Base-by-base conservation (phyloP, 2,888 invertebrate species). In the Synergus laeviventris region DNA sequence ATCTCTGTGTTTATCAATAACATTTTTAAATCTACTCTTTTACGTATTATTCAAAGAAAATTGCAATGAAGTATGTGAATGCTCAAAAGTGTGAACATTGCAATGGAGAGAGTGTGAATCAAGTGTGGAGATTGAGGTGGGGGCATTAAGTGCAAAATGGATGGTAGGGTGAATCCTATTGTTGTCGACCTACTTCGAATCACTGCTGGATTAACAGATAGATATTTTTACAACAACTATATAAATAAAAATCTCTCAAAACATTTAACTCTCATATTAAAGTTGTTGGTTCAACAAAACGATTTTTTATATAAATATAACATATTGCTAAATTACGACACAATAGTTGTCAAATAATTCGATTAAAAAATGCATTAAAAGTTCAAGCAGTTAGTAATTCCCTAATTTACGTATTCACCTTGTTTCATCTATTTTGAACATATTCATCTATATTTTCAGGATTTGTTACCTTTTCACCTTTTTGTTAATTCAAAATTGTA, bases 151-250 rank as follows among this genome's bases (percentile, higher is more conserved):
- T 78, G 78, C 66, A 74, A 77, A 61, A 78, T 70, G 76, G 79
- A 81, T 81, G 82, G 77, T 76, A 61, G 78, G 54, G 54, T 70
- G 60, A 81, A 76, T 80, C 81, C 83, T 82, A 88, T 88, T 88
- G 88, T 88, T 86, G 86, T 83, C 87, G 87, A 86, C 85, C 88
- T 85, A 86, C 85, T 88, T 88, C 81, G 83, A 83, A 83, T 79
- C 83, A 84, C 86, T 84, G 82, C 76, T 84, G 87, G 87, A 88
- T 88, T 88, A 88, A 88, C 86, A 84, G 88, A 88, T 86, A 84
- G 84, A 84, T 83, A 81, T 81, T 80, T 80, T 81, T 84, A 79
- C 83, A 84, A 82, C 81, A 78, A 79, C 78, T 31, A 31, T 31
- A 81, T 82, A 82, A 86, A 85, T 83, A 83, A 85, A 83, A 79